Evolutionary conservation across 2,888 invertebrate species (phyloP).

Genomic region (Tetanocera ferruginea): DNA sequence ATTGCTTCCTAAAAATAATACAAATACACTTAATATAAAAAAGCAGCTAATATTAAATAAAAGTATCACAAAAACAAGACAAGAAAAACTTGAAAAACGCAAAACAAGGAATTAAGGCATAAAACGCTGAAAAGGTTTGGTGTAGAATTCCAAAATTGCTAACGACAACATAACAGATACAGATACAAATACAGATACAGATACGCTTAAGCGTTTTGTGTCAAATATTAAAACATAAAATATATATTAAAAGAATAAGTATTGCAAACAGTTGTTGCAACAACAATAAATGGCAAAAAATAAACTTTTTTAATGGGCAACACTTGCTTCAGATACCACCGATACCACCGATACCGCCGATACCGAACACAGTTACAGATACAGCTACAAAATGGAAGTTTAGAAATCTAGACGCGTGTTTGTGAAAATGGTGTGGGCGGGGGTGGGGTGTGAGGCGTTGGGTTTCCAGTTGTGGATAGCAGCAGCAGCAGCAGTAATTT

Average conservation of each 20-base stretch:
- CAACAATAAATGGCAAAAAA: conserved; percentile 10
- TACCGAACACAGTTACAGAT: neutral
- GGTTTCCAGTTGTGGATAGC: neutral
- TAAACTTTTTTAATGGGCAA: conserved; percentile 36
- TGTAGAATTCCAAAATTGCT: too few species aligned
- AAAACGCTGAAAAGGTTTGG: too few species aligned
- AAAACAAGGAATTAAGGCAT: neutral
- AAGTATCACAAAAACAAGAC: neutral
- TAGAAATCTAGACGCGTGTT: conserved; percentile 4
- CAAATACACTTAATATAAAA: neutral
- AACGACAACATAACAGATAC: neutral
- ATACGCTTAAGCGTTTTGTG: conserved; percentile 46
- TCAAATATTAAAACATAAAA: conserved; percentile 64
- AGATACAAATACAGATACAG: neutral
- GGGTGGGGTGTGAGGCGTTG: neutral
- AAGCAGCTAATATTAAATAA: neutral
- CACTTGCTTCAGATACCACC: conserved; percentile 32
- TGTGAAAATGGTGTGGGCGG: neutral
- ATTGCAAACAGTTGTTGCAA: conserved; percentile 25
- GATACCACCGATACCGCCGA: neutral
- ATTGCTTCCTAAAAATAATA: neutral
- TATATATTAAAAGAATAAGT: conserved; percentile 58
- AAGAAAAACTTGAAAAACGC: neutral
- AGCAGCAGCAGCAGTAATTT: conserved; percentile 25
- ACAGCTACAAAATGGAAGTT: neutral